Percentiles rank a stretch among this genome's conserved stretches.
Evolutionary conservation across 1,140 invertebrate species (phyloP).

Genomic region (Panulirus ornatus): DNA sequence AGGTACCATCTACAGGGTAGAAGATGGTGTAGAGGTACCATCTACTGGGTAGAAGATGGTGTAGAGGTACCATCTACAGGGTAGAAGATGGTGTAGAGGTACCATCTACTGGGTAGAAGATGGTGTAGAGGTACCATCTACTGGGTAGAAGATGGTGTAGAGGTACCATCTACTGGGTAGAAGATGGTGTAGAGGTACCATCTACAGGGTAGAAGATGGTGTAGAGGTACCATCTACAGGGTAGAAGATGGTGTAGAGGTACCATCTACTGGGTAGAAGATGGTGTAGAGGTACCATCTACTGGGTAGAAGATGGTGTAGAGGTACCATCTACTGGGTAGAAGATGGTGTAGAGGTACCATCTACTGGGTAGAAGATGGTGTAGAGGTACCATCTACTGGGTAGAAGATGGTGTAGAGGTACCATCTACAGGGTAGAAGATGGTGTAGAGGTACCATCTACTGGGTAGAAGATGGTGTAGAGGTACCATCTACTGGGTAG

Average conservation of each 20-base stretch:
- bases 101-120: background rate
- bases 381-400: background rate
- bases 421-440: background rate
- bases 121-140: background rate
- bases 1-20: background rate
- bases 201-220: too few relatives aligned
- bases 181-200: background rate
- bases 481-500: background rate
- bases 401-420: too few relatives aligned
- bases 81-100: too few relatives aligned
- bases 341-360: background rate
- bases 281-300: background rate
- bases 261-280: background rate
- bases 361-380: too few relatives aligned
- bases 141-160: too few relatives aligned
- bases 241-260: too few relatives aligned
- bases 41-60: too few relatives aligned
- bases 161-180: background rate
- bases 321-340: background rate
- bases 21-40: background rate
- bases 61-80: background rate
- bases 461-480: too few relatives aligned
- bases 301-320: too few relatives aligned
- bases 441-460: background rate
- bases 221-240: background rate